Evolutionary conservation across 2,797 vertebrate genomes (phyloP).

Genomic region (Sebastes matsubarae): DNA sequence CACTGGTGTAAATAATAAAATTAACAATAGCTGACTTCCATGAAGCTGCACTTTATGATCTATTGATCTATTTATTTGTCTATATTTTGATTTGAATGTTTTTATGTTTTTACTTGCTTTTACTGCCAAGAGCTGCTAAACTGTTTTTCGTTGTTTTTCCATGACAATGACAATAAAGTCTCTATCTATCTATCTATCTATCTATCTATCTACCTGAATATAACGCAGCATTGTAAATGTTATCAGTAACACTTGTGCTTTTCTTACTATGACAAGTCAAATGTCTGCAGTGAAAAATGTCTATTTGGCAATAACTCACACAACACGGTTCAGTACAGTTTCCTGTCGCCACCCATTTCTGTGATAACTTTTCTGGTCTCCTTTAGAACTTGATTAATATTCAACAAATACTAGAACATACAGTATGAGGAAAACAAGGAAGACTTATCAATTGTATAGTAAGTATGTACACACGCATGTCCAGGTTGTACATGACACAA

Average conservation of each 20-base stretch:
- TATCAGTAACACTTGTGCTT: not conserved
- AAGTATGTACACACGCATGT: not conserved
- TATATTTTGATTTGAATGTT: accelerated
- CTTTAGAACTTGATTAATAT: not conserved
- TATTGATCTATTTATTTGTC: too few species aligned
- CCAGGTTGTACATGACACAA: not conserved
- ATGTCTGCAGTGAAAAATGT: not conserved
- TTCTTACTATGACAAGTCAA: not conserved
- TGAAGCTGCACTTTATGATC: too few species aligned
- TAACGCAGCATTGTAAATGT: not conserved
- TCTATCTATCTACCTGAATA: not conserved
- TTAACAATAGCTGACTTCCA: not conserved
- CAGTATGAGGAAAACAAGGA: not conserved
- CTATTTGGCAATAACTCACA: not conserved
- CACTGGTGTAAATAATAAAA: not conserved
- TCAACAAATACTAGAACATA: not conserved
- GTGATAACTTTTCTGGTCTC: not conserved
- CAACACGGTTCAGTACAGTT: not conserved
- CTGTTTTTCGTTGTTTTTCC: too few species aligned
- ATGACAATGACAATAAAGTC: too few species aligned
- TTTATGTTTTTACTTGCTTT: too few species aligned
- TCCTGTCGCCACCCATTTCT: not conserved
- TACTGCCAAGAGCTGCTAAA: too few species aligned
- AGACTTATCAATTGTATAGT: not conserved
- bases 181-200: too few species aligned